These are phyloP conservation scores for Tetramorium alpestre DNA, from an alignment of 1,140 invertebrate genomes.

Conservation along the genomic window DNA sequence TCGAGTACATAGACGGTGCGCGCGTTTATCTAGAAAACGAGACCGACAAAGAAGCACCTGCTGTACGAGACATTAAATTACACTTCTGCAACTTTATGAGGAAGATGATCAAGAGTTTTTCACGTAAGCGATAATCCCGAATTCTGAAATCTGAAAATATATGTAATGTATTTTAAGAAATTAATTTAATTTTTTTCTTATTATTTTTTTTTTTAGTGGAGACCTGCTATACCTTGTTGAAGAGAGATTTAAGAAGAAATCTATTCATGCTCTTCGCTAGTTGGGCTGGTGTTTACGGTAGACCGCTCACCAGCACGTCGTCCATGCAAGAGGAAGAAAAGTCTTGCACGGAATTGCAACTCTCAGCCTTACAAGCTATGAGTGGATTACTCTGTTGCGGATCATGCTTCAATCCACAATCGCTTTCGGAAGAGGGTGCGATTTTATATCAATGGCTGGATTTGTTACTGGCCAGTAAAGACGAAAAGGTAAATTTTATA, in stretches of 20 bases:
- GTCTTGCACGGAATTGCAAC: constrained; percentile 88
- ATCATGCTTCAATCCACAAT: constrained; percentile 94
- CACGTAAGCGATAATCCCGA: constrained; percentile 87
- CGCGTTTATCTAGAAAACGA: constrained; percentile 96
- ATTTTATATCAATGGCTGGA: constrained; percentile 97
- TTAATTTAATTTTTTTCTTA: constrained; percentile 52
- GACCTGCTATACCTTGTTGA: constrained; percentile 93
- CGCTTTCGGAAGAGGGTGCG: constrained; percentile 95
- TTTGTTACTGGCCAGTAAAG: constrained; percentile 93
- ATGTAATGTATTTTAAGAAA: background rate
- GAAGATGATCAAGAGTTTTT: constrained; percentile 97
- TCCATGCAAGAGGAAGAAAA: constrained; percentile 81
- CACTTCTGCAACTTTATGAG: constrained; percentile 98
- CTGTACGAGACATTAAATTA: constrained; percentile 93
- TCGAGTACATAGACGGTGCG: constrained; percentile 98
- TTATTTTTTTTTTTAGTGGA: constrained; percentile 90
- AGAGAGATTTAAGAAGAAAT: constrained; percentile 93
- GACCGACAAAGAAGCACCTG: constrained; percentile 93
- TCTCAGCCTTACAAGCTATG: constrained; percentile 94
- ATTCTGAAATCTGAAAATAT: background rate
- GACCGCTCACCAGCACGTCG: constrained; percentile 84
- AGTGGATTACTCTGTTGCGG: constrained; percentile 97
- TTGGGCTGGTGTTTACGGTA: constrained; percentile 95
- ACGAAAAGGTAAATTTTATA: constrained; percentile 91
- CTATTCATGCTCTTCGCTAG: constrained; percentile 96